Percentiles rank a stretch among this genome's conserved stretches.
phyloP scores from a whole-genome alignment of 2,113 vertebrate genomes.

The Calidris pygmaea region DNA sequence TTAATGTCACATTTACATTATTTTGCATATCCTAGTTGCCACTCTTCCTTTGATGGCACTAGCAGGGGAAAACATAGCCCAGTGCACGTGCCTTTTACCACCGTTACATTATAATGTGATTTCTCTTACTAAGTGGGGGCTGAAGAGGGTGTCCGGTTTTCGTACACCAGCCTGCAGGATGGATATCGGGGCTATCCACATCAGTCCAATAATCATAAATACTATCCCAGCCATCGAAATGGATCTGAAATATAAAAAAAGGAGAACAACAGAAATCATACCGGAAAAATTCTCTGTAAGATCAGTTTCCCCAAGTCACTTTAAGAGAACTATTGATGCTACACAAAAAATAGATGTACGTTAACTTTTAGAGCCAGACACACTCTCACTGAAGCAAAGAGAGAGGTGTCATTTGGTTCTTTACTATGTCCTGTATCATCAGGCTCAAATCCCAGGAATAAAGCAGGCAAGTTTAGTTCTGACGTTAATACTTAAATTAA shows the following conservation, averaged over 20 bases:
- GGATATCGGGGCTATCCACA: constrained; percentile 83
- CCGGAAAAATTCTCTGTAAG: neutral
- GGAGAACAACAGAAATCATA: neutral
- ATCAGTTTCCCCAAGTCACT: neutral
- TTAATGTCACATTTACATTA: constrained; percentile 5
- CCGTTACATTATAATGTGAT: neutral
- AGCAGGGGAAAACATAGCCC: neutral
- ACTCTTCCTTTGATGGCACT: neutral
- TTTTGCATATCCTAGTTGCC: neutral
- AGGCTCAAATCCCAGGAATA: neutral
- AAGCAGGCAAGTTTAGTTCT: neutral
- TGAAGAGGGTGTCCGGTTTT: constrained; percentile 86
- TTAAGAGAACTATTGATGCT: neutral
- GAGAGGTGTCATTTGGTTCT: neutral
- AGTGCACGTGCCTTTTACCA: neutral
- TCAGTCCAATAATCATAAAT: constrained; percentile 86
- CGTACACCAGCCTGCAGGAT: constrained; percentile 85
- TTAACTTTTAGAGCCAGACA: neutral
- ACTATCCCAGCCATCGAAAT: constrained; percentile 86
- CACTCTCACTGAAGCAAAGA: neutral
- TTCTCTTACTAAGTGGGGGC: constrained; percentile 82
- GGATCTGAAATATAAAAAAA: constrained; percentile 68
- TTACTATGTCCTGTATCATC: neutral
- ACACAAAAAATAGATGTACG: neutral
- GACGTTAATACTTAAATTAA: neutral